Percentiles rank a stretch among this genome's conserved stretches.
These are phyloP conservation scores for Drosophila borborema DNA, from an alignment of 2,888 invertebrate genomes.

Conservation along the genomic window DNA sequence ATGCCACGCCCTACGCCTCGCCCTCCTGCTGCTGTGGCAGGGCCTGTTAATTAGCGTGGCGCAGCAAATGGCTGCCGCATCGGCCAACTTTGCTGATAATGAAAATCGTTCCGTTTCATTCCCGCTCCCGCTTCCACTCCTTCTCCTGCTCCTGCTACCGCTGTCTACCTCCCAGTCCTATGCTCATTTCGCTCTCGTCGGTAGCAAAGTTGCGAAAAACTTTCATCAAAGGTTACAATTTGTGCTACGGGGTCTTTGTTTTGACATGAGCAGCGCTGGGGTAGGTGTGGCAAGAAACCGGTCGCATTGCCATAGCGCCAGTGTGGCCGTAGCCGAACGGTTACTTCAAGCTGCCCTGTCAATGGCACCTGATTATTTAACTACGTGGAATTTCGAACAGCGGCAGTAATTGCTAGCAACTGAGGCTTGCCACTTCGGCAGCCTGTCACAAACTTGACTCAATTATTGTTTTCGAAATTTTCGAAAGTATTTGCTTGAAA, in stretches of 20 bases:
- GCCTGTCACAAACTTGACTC: slow-evolving; percentile 3
- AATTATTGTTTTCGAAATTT: neutral
- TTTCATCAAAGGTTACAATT: slow-evolving; percentile 79
- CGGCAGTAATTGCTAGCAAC: slow-evolving; percentile 12
- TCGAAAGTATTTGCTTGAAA: neutral
- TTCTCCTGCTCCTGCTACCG: neutral
- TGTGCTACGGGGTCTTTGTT: slow-evolving; percentile 45
- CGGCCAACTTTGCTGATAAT: slow-evolving; percentile 70
- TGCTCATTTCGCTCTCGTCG: slow-evolving; percentile 42
- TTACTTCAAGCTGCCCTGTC: slow-evolving; percentile 25
- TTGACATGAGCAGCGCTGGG: slow-evolving; percentile 17
- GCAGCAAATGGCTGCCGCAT: slow-evolving; percentile 56
- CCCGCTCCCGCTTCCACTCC: neutral
- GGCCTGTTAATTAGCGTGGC: slow-evolving; percentile 75
- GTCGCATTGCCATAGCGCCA: neutral
- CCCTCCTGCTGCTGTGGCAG: slow-evolving; percentile 14
- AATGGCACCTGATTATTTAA: slow-evolving; percentile 47
- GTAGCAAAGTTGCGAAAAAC: slow-evolving; percentile 70
- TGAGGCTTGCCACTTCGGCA: neutral
- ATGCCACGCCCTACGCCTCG: neutral
- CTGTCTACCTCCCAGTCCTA: neutral
- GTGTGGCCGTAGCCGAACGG: neutral
- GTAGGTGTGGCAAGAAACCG: slow-evolving; percentile 1
- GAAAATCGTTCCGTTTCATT: slow-evolving; percentile 52
- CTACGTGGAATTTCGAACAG: slow-evolving; percentile 14